These are phyloP conservation scores for Macrochelys suwanniensis DNA, from an alignment of 2,797 vertebrate species.

Conservation along the genomic window DNA sequence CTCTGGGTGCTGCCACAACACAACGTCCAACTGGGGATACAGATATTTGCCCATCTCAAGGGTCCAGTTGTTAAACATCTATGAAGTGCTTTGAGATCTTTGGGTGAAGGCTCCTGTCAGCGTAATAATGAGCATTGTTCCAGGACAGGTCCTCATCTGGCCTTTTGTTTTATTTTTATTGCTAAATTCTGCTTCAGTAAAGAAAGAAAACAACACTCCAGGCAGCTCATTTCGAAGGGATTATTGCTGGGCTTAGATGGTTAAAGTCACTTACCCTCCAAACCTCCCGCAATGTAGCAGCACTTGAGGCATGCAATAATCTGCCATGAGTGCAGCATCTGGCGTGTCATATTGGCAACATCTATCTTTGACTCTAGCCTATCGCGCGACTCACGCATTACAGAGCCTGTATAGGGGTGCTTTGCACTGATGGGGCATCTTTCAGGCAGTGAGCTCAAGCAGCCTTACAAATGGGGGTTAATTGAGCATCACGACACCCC, in stretches of 20 bases:
- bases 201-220: background rate
- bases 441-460: background rate
- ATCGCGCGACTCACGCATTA: fast-evolving
- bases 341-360: background rate
- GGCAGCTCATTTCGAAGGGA: conserved; percentile 5
- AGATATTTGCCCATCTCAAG: background rate
- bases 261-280: background rate
- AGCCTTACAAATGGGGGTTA: background rate
- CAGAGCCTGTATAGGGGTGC: background rate
- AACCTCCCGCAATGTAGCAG: fast-evolving
- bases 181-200: background rate
- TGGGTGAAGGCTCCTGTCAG: background rate
- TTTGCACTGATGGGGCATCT: background rate
- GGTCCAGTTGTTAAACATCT: background rate
- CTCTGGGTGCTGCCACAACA: background rate
- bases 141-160: background rate
- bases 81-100: background rate
- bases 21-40: background rate
- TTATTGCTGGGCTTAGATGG: background rate
- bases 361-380: background rate
- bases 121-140: background rate
- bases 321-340: background rate
- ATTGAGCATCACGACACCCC: background rate
- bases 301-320: background rate
- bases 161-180: background rate